Base-by-base conservation (phyloP, 2,888 invertebrate species). In the Rhynchonema sp. region DNA sequence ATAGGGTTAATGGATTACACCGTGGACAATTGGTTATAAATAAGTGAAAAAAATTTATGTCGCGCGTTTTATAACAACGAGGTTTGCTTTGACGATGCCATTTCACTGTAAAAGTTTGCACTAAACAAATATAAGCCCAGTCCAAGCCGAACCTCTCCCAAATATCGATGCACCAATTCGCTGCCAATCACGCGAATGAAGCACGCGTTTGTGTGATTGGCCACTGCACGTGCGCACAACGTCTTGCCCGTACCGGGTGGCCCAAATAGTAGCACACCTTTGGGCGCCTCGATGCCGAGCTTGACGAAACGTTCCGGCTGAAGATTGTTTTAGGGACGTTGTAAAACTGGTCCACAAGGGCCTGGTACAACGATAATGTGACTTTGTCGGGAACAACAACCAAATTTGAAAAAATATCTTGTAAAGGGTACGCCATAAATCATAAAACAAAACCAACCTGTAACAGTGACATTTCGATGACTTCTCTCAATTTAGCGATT, bases 171-270 rank as follows among this genome's bases (percentile, higher is more conserved):
- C 52, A 87, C 86, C 64, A 87, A 77, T 73, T 86, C 86, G 60
- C 86, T 83, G 71, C 98, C 98, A 74, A 99, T 98, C 30, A 99
- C 98, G 70, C 96, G 83, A 71, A 94, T 98, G 73, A 98, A 99
- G 75, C 96, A 98, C 30, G 96, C 98, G 76, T 98, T 98, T 0
- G 98, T 99, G 63, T 96, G 81, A 78, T 99, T 98, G 30, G 98
- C 98, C 20, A 98, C 98, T 1, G 98, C 98, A 66, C 98, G 80
- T 1, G 98, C 98, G 74, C 96, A 98, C 26, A 98, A 78, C 0
- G 98, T 99, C 78, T 98, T 96, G 46, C 96, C 96, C 0, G 96
- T 98, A 54, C 98, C 98, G 46, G 98, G 98, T 0, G 98, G 98
- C 0, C 98, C 98, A 75, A 94, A 98, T 1, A 98, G 79, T 28